Conservation (phyloP, 2,113 vertebrate species). For the Spilogale gracilis region DNA sequence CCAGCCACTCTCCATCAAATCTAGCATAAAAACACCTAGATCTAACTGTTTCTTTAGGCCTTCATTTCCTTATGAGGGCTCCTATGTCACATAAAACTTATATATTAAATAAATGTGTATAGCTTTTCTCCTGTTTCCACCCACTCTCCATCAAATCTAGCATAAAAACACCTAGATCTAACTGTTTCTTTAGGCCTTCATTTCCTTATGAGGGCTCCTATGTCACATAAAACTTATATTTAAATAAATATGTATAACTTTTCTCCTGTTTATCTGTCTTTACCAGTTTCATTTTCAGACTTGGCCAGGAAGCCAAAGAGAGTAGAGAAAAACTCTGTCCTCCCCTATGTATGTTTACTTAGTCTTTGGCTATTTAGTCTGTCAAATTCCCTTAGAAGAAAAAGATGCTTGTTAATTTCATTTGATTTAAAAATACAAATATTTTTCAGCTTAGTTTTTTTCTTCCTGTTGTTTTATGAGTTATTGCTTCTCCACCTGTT, state of each 20-base stretch:
- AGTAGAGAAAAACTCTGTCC: not conserved
- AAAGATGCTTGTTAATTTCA: conserved; percentile 1
- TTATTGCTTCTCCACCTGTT: not conserved
- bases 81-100: not conserved
- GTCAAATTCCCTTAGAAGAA: conserved; percentile 27
- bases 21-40: not conserved
- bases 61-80: not conserved
- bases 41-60: not conserved
- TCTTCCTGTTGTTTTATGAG: not conserved
- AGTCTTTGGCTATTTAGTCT: not conserved
- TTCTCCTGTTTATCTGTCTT: not conserved
- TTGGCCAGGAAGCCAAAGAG: not conserved
- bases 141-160: not conserved
- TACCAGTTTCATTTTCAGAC: not conserved
- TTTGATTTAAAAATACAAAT: conserved; percentile 50
- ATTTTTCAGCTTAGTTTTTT: not conserved
- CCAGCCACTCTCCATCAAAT: not conserved
- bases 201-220: not conserved
- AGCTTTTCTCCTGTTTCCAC: not conserved
- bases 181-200: not conserved
- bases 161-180: not conserved
- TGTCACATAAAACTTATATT: not conserved
- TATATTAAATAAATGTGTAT: not conserved
- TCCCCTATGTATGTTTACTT: not conserved
- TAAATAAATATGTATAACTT: not conserved